Evolutionary conservation across 2,888 invertebrate genomes (phyloP).

Genomic region (Drosophila rellima): DNA sequence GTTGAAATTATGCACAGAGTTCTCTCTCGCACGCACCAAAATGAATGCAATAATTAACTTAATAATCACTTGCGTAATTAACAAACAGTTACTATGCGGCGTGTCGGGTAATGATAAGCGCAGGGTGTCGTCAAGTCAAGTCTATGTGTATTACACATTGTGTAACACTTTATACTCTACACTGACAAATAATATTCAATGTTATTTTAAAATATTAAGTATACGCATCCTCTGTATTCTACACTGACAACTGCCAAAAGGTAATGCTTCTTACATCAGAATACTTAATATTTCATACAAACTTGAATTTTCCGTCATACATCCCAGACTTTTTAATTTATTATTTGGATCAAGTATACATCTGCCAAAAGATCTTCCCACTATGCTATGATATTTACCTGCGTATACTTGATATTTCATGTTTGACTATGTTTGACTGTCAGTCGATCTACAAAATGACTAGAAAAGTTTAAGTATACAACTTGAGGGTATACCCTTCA

Average conservation of each 20-base stretch:
- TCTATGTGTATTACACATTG: too few relatives aligned
- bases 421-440: neutral
- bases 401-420: neutral
- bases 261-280: neutral
- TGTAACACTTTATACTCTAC: constrained; percentile 8
- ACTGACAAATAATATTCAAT: neutral
- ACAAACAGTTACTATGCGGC: constrained; percentile 22
- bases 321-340: too few relatives aligned
- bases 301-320: neutral
- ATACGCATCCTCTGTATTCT: neutral
- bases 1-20: constrained; percentile 22
- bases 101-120: constrained; percentile 42
- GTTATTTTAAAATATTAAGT: neutral
- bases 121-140: constrained; percentile 9
- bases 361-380: too few relatives aligned
- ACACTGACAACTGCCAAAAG: neutral
- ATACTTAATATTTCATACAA: neutral
- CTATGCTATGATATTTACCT: neutral
- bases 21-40: constrained; percentile 14
- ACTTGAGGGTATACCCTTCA: constrained; percentile 11
- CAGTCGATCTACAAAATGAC: neutral
- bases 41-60: constrained; percentile 28
- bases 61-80: constrained; percentile 41
- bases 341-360: too few relatives aligned
- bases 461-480: neutral